Evolutionary conservation across 2,113 vertebrate species (phyloP), one percentile per base, ranked within the genome.

Genomic region (Rallus limicola): DNA sequence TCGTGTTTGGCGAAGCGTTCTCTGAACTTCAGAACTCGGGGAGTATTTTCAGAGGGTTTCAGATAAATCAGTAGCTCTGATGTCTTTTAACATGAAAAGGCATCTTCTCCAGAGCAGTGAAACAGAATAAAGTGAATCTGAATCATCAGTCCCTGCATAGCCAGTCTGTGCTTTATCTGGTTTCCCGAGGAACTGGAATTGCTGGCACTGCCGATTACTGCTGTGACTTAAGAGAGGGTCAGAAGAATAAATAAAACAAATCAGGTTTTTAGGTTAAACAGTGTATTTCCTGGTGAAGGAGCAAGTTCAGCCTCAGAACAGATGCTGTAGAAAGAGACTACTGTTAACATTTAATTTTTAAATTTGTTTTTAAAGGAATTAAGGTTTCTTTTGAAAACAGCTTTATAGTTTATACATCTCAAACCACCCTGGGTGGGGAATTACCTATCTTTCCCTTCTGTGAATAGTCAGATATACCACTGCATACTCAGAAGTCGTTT

Each of bases 241-340:
- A 95, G 34, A 88, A 84, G 50, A 82, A 93, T 65, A 90, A 82
- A 83, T 88, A 88, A 89, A 78, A 69, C 34, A 58, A 69, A n/a
- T 44, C 20, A 40, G 24, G 65, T 23, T 71, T 94, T 53, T 65
- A 88, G 31, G 38, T 83, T 88, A 81, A 75, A 58, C 15, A 36
- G 13, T 50, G 48, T 79, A 40, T 92, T 91, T 92, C 25, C 40
- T 20, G 11, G 10, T 86, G 29, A 94, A 79, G 40, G 33, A 64
- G 33, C 9, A 89, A 55, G 23, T 9, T 75, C 31, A 71, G 20
- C 13, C 28, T 72, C 40, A 15, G 29, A 90, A 90, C 6, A 84
- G 38, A 50, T 44, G 48, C 52, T 90, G 40, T 64, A 15, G 56
- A 62, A 90, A 71, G 29, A 88, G 82, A 62, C 25, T 16, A 55